Evolutionary conservation across 2,888 invertebrate species (phyloP), one percentile per base, ranked within the genome.

Genomic region (Aplocera efformata): DNA sequence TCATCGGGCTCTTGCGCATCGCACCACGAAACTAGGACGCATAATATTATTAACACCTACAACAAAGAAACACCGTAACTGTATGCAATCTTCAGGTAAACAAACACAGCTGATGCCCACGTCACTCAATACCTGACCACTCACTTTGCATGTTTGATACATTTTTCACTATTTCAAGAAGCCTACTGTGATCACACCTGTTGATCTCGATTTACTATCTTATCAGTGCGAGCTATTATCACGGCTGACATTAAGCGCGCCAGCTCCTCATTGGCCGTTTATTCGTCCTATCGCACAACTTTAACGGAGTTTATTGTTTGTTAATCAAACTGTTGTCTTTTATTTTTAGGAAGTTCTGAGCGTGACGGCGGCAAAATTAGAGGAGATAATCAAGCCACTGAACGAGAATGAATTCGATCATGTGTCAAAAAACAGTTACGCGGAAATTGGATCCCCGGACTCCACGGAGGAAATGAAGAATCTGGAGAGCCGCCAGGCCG

Each of bases 311-410:
- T 44, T 35, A 61, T 52, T 56, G 63, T 66, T 73, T 72, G 68
- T 67, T 37, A 37, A 37, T 67, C 63, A 76, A 72, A 74, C 64
- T 67, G 61, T 17, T 70, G 59, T 65, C 56, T 63, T 37, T 72
- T 73, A 63, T 69, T 79, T 89, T 75, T 76, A 91, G 91, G 91
- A 91, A 67, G 86, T 90, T 66, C 74, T 91, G 63, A 81, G 82
- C 54, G 88, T 90, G 63, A 90, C 91, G 50, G 88, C 90, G 56
- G 79, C 79, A 52, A 90, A 91, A 62, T 72, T 92, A 60, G 91
- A 91, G 53, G 90, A 90, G 62, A 83, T 90, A 60, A 83, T 90
- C 58, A 88, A 83, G 59, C 89, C 90, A 50, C 67, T 88, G 48
- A 75, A 69, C 58, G 76, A 78, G 32, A 63, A 55, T 56, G 76